Evolutionary conservation across 1,140 invertebrate genomes (phyloP).

Genomic region (Leptonema lineaticorne): DNA sequence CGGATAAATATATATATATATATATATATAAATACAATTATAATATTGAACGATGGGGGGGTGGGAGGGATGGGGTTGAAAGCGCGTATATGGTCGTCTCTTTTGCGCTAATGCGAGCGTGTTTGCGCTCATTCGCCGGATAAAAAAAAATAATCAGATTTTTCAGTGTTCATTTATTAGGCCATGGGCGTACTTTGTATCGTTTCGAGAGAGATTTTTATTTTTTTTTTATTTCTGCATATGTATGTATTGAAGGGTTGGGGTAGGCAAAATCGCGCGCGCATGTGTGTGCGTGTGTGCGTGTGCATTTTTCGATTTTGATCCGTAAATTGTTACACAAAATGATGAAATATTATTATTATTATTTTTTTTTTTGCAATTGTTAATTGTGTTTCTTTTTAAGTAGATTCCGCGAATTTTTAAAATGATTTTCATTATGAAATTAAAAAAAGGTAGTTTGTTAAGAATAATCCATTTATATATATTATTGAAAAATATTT

Average conservation of each 20-base stretch:
- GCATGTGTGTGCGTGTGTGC: too few species aligned
- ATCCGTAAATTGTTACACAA: too few species aligned
- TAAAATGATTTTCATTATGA: too few species aligned
- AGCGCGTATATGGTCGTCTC: too few species aligned
- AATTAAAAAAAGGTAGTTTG: too few species aligned
- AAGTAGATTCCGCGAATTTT: too few species aligned
- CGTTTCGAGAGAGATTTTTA: background rate
- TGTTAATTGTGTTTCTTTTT: too few species aligned
- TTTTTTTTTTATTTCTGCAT: background rate
- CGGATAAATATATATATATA: background rate
- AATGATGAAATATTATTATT: too few species aligned
- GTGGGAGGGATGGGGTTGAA: background rate
- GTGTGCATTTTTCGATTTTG: too few species aligned
- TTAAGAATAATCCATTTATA: too few species aligned
- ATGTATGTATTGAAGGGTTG: background rate
- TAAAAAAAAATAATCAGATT: slow-evolving; percentile 43
- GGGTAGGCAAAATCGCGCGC: background rate
- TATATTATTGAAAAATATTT: too few species aligned
- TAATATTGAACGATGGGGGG: background rate
- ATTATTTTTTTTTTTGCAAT: too few species aligned
- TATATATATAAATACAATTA: background rate
- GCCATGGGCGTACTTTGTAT: slow-evolving; percentile 23
- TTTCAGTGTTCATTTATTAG: slow-evolving; percentile 42
- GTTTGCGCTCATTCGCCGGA: slow-evolving; percentile 37
- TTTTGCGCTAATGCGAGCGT: slow-evolving; percentile 7